Evolutionary conservation across 2,113 vertebrate genomes (phyloP), one percentile per base, ranked within the genome.

Genomic region (Aplodontia rufa): DNA sequence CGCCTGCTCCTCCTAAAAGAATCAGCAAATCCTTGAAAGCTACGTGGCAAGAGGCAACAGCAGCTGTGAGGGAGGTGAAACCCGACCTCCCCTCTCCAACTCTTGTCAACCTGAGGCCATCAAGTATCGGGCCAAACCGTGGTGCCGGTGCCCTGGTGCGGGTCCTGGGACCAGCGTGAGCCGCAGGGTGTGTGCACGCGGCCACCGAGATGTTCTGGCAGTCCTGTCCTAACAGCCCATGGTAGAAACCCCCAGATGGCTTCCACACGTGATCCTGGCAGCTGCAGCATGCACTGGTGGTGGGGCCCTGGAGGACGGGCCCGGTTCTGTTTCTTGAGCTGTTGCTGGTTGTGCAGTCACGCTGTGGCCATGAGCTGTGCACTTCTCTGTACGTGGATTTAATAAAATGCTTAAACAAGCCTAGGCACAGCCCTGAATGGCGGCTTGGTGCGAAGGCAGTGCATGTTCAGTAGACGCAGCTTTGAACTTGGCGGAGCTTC

Each of bases 141-240:
- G 30, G 11, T 22, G 20, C n/a, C 8, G 66, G 11, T 1, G 28
- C 35, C 40, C 40, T 0, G 3, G 51, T 8, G 4, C 2, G 0
- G 1, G 11, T 32, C 66, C 51, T 5, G 19, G 24, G 13, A 40
- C 42, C n/a, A 4, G 8, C 3, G 13, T 26, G n/a, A 24, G 20
- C 42, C 26, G 55, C 28, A 51, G 19, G 51, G 24, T 5, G 0
- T 3, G 1, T 0, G 3, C 47, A 8, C 4, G 0, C 0, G 14
- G 49, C 16, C 51, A 28, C 49, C 5, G 1, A 37, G n/a, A 4
- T 1, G 2, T 72, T 40, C 2, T 0, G 6, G 79, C 53, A 64
- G 69, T 26, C 37, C 30, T 30, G 1, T 47, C 1, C 2, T 47
- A 24, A 28, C 40, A 37, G 51, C 53, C 60, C 58, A 30, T 53